Evolutionary conservation across 2,888 invertebrate genomes (phyloP).

Genomic region (Andrena flavipes): DNA sequence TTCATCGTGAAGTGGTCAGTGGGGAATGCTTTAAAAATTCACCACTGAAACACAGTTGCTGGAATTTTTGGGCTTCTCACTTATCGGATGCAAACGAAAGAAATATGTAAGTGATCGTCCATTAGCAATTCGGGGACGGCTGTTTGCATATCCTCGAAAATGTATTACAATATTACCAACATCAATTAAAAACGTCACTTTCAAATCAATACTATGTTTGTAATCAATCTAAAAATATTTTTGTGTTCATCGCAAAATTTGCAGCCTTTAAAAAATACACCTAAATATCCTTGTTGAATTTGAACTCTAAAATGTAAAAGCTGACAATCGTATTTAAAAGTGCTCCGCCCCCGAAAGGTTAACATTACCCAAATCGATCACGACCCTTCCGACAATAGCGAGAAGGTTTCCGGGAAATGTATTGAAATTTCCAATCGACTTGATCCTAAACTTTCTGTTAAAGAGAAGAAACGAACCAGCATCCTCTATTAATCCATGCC

Average conservation of each 20-base stretch:
- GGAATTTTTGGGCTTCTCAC: not conserved
- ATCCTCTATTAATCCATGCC: conserved; percentile 39
- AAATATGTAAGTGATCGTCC: not conserved
- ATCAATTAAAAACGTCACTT: no score
- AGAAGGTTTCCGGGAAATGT: conserved; percentile 11
- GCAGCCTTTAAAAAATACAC: no score
- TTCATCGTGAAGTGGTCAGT: no score
- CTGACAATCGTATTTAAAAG: not conserved
- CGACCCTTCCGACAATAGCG: not conserved
- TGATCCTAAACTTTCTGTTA: not conserved
- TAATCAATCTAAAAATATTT: not conserved
- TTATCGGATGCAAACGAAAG: not conserved
- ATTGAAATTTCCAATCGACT: conserved; percentile 2
- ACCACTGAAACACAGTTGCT: conserved; percentile 2
- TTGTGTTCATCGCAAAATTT: not conserved
- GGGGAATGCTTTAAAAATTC: conserved; percentile 35
- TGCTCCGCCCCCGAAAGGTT: not conserved
- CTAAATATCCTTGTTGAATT: no score
- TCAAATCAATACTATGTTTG: not conserved
- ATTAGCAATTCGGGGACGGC: not conserved
- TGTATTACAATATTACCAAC: no score
- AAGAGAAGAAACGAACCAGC: conserved; percentile 7
- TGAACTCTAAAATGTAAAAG: no score
- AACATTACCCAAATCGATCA: not conserved
- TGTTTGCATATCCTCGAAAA: not conserved